phyloP scores from a whole-genome alignment of 2,888 invertebrate species.

The Lamellibrachia columna region DNA sequence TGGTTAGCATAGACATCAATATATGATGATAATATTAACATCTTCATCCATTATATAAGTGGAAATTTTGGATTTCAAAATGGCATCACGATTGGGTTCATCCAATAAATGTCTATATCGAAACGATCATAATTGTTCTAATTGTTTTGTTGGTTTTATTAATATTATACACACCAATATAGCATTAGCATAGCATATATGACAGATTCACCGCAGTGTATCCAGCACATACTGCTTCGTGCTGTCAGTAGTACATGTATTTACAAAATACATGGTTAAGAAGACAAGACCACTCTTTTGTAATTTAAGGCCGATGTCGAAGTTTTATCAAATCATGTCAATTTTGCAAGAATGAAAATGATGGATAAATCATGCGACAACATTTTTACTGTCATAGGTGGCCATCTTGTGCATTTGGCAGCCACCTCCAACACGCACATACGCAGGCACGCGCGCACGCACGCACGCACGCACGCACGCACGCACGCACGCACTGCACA shows the following conservation, averaged over 20 bases:
- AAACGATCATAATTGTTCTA: background rate
- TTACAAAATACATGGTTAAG: background rate
- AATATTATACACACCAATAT: background rate
- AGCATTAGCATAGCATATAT: too few species aligned
- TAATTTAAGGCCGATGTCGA: background rate
- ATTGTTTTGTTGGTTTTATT: background rate
- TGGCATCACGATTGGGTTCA: background rate
- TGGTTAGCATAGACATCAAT: background rate
- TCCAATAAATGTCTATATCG: background rate
- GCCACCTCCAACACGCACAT: background rate
- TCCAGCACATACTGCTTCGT: background rate
- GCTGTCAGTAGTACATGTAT: background rate
- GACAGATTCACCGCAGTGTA: background rate
- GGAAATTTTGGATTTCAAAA: background rate
- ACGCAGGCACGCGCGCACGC: background rate
- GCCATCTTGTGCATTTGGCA: background rate
- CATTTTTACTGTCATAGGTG: background rate
- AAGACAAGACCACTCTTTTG: background rate
- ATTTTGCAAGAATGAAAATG: background rate
- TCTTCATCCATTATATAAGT: background rate
- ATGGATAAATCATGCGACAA: background rate
- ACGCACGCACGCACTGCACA: background rate
- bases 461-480: background rate
- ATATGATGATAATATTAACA: background rate
- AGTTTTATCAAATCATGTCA: background rate